These are phyloP conservation scores for Adelphocoris suturalis DNA, from an alignment of 2,888 invertebrate species.

Conservation along the genomic window DNA sequence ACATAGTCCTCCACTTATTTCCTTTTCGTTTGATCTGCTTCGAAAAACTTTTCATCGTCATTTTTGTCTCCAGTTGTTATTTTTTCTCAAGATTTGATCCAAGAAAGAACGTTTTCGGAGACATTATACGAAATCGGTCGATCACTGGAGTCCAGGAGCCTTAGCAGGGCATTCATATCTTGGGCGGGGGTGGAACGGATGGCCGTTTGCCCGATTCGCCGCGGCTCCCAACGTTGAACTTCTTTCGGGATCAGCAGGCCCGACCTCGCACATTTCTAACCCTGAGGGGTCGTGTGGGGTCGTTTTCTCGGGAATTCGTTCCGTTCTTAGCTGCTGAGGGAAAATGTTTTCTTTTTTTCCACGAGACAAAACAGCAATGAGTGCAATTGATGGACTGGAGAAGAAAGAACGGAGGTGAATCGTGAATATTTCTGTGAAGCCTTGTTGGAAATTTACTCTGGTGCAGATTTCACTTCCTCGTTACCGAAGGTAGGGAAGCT, in stretches of 20 bases:
- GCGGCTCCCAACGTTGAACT: not conserved
- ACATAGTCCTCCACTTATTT: slow-evolving; percentile 47
- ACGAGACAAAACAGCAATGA: not conserved
- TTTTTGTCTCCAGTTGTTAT: not conserved
- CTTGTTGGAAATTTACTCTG: too few species aligned
- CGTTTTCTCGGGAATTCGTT: slow-evolving; percentile 5
- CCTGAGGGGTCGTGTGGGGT: not conserved
- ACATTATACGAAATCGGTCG: slow-evolving; percentile 64
- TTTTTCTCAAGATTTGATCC: not conserved
- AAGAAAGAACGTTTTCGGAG: not conserved
- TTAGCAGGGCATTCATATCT: slow-evolving; percentile 58
- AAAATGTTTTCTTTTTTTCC: not conserved
- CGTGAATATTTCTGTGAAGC: not conserved
- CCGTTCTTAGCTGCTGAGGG: not conserved
- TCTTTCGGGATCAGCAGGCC: slow-evolving; percentile 49
- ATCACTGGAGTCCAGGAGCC: slow-evolving; percentile 15
- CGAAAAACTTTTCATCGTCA: not conserved
- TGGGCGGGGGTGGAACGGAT: slow-evolving; percentile 39
- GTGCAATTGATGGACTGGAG: not conserved
- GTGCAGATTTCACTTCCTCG: too few species aligned
- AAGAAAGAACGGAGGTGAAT: not conserved
- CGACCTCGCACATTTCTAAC: slow-evolving; percentile 54
- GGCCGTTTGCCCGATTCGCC: slow-evolving; percentile 40
- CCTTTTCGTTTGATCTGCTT: slow-evolving; percentile 55
- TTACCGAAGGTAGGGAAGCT: too few species aligned